Evolutionary conservation across 2,113 vertebrate genomes (phyloP), one percentile per base, ranked within the genome.

Genomic region (Calidris pugnax): DNA sequence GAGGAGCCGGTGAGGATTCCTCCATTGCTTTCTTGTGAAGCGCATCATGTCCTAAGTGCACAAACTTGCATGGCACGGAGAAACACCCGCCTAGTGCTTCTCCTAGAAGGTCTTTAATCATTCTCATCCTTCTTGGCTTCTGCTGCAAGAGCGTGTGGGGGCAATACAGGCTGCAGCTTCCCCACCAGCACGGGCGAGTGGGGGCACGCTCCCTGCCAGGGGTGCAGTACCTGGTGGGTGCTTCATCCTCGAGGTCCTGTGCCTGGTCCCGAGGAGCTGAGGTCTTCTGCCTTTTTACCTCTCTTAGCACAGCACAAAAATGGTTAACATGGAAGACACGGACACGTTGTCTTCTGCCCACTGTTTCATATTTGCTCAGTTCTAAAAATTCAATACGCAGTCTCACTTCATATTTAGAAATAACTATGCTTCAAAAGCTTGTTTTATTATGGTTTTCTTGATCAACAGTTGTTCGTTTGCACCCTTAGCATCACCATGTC

Each of bases 401-500:
- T 50, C 41, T 89, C 56, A 33, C 32, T 56, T 93, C 41, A 17
- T 67, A 32, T 85, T 83, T 68, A 55, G 43, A 76, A 33, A n/a
- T 60, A 79, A 47, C 73, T 55, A 13, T 5, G 30, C 77, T 45
- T 91, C 89, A 12, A 47, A 28, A 83, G 26, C 11, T 37, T 56
- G 12, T 48, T 92, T 93, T 64, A 17, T 14, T 37, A 15, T n/a
- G 83, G 82, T 48, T 85, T 75, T 62, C 75, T 87, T 33, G 47
- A 81, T 89, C 94, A 80, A 55, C 69, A 39, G 39, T 79, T 63
- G 35, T 91, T 93, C 59, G 37, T 68, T 96, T 87, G 93, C 47
- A 57, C 78, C 66, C 37, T 26, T 55, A 74, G 81, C 79, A 83
- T 89, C 85, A 85, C 57, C 21, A 3, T 69, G 76, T 91, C 68